Conservation (phyloP, 2,888 invertebrate species). For the Ichneumon xanthorius region DNA sequence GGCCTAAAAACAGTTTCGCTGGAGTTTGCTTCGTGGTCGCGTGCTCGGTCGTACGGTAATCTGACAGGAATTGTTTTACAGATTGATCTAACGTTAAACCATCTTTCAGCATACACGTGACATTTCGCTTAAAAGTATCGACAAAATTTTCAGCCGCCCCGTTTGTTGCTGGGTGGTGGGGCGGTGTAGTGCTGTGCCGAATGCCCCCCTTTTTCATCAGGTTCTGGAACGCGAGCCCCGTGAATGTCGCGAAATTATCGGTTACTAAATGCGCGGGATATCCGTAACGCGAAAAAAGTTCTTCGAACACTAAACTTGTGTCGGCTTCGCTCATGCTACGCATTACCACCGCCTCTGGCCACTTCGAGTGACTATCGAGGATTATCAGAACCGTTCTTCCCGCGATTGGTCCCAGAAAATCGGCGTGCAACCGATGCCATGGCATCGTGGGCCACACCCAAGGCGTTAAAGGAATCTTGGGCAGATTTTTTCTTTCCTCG, state of each 20-base stretch:
- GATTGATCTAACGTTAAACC: neutral
- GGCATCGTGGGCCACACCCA: neutral
- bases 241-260: neutral
- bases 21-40: neutral
- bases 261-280: neutral
- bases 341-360: neutral
- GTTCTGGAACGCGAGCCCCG: neutral
- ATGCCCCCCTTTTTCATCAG: neutral
- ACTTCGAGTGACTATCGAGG: neutral
- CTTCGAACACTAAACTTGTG: neutral
- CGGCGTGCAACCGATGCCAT: neutral
- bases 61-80: neutral
- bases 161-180: neutral
- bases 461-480: neutral
- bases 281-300: neutral
- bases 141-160: neutral
- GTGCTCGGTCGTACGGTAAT: neutral
- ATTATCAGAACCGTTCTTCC: neutral
- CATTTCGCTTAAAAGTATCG: neutral
- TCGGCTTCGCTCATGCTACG: neutral
- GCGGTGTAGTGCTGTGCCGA: neutral
- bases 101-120: neutral
- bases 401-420: neutral
- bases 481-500: neutral
- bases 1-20: neutral